A percentile compares a stretch with the other conserved stretches of the same genome.
These are phyloP conservation scores for Drosophila mauritiana DNA, from an alignment of 1,140 invertebrate genomes.

Conservation along the genomic window DNA sequence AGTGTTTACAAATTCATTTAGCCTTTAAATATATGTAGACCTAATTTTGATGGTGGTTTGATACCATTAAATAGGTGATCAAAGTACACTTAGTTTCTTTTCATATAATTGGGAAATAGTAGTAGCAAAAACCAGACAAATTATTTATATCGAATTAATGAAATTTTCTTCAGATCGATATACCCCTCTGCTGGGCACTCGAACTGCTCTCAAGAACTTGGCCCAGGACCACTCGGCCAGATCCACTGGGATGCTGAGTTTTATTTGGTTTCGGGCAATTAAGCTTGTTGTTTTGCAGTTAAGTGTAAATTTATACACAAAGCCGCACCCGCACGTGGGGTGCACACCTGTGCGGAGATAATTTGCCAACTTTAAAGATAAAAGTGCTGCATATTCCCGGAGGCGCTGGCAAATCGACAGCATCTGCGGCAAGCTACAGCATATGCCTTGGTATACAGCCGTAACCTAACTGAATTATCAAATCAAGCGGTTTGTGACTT, in stretches of 20 bases:
- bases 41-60: too few relatives aligned
- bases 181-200: background rate
- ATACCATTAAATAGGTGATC: too few relatives aligned
- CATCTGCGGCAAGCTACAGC: slow-evolving; percentile 27
- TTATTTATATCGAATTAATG: background rate
- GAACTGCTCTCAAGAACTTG: background rate
- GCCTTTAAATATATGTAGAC: background rate
- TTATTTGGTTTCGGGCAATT: slow-evolving; percentile 77
- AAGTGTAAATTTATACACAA: slow-evolving; percentile 66
- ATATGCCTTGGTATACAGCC: slow-evolving; percentile 13
- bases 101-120: too few relatives aligned
- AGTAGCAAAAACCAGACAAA: background rate
- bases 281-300: slow-evolving; percentile 75
- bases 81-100: too few relatives aligned
- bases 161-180: background rate
- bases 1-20: background rate
- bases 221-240: slow-evolving; percentile 13
- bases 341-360: slow-evolving; percentile 44
- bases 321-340: slow-evolving; percentile 30
- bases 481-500: slow-evolving; percentile 58
- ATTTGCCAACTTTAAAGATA: slow-evolving; percentile 54
- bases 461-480: slow-evolving; percentile 28
- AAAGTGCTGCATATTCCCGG: slow-evolving; percentile 26
- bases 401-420: slow-evolving; percentile 18
- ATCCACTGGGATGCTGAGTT: slow-evolving; percentile 50